Conservation (phyloP, 1,140 invertebrate genomes). For the Copidosoma floridanum region DNA sequence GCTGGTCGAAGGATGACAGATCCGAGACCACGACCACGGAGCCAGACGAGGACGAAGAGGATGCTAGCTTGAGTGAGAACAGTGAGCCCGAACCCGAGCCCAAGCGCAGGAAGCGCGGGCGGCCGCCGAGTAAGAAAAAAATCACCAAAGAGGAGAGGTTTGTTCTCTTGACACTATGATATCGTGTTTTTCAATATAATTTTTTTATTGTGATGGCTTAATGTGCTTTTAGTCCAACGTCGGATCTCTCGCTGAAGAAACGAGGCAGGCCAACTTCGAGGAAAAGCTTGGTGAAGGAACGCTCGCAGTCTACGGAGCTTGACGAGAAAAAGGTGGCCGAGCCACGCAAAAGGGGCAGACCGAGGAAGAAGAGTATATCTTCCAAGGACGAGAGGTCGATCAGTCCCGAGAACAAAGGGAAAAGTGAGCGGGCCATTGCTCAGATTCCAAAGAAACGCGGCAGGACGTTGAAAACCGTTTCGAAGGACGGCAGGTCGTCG, state of each 20-base stretch:
- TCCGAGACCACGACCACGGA: neutral
- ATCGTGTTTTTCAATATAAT: too few relatives aligned
- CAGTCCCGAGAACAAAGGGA: neutral
- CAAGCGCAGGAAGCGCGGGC: neutral
- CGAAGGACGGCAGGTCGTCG: slow-evolving; percentile 20
- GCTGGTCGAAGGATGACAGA: slow-evolving; percentile 5
- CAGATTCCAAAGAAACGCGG: slow-evolving; percentile 14
- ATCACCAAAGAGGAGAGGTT: slow-evolving; percentile 10
- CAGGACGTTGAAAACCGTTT: slow-evolving; percentile 12
- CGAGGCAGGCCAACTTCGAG: slow-evolving; percentile 24
- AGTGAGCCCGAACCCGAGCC: slow-evolving; percentile 23
- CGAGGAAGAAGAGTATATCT: slow-evolving; percentile 23
- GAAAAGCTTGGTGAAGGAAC: slow-evolving; percentile 9
- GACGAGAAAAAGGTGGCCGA: too few relatives aligned
- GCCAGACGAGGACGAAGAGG: slow-evolving; percentile 1
- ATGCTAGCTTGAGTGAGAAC: slow-evolving; percentile 21
- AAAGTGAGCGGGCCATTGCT: neutral
- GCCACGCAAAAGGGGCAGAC: slow-evolving; percentile 28
- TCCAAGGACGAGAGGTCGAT: neutral
- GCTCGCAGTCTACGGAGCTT: slow-evolving; percentile 2
- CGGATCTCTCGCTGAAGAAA: too few relatives aligned
- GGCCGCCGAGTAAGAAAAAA: slow-evolving; percentile 23
- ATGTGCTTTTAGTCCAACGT: too few relatives aligned
- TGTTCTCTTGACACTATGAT: neutral
- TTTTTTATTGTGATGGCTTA: too few relatives aligned